These are phyloP conservation scores for Acromyrmex charruanus DNA, from an alignment of 1,140 invertebrate species.

Conservation along the genomic window DNA sequence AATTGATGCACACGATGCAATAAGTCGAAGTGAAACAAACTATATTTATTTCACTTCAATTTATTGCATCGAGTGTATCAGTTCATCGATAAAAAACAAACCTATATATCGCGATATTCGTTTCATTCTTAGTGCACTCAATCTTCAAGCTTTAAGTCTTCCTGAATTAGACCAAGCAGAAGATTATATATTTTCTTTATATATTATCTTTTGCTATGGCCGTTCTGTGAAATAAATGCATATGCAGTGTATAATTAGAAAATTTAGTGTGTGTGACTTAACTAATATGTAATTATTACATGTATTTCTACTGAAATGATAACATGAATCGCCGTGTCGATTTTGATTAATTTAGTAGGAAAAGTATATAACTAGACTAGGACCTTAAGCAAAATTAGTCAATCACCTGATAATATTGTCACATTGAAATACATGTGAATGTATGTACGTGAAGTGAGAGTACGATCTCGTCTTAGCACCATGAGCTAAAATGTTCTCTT, in stretches of 20 bases:
- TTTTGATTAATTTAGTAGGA: not conserved
- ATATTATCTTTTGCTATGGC: not conserved
- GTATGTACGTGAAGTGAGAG: not conserved
- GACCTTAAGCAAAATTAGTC: constrained; percentile 11
- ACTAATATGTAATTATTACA: not conserved
- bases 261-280: not conserved
- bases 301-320: not conserved
- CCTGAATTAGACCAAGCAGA: constrained; percentile 1
- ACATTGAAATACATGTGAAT: not conserved
- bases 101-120: not conserved
- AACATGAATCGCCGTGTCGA: not conserved
- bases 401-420: constrained; percentile 12
- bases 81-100: too few species aligned
- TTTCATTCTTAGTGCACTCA: not conserved
- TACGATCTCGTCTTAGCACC: constrained; percentile 8
- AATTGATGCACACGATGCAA: too few species aligned
- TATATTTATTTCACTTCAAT: too few species aligned
- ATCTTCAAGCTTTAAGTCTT: not conserved
- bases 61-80: too few species aligned
- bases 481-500: constrained; percentile 2
- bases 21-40: too few species aligned
- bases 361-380: constrained; percentile 36
- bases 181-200: not conserved
- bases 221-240: not conserved
- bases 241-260: constrained; percentile 1